Base-by-base conservation (phyloP, 1,140 invertebrate genomes). In the Andricus grossulariae region DNA sequence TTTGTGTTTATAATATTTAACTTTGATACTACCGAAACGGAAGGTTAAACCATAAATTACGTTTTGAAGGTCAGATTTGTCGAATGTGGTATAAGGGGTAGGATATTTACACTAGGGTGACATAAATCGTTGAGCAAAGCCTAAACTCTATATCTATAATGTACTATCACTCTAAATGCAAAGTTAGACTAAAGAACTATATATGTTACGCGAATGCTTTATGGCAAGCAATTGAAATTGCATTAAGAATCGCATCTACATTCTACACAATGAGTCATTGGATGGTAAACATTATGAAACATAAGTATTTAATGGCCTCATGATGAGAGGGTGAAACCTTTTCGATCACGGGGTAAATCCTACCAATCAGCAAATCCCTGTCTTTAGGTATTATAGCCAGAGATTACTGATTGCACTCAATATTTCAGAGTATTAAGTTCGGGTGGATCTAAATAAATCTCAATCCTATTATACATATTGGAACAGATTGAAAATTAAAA, bases 221-320 rank as follows among this genome's bases (percentile, higher is more conserved):
- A 21, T 57, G 25, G 19, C 55, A 21, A 57, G 55, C 18, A 21
- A 57, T 19, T 57, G 19, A 57, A 57, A 57, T 57, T 21, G 19
- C 19, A 57, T 57, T 21, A 7, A 45, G 6, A 11, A 45, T 11
- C 39, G 7, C 39, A 11, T 45, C 7, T 45, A 12, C 19, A 57
- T 21, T n/a, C 2, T 55, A 12, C 19, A 57, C 55, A 57, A 57
- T 57, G 55, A 21, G 25, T 18, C 55, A 21, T 57, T 25, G 21
- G 19, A 57, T 21, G 55, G 55, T 57, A 57, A 57, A 57, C 19
- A 57, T 57, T 32, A 57, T 25, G 21, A 25, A 57, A 57, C 55
- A 32, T 57, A 57, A 57, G 25, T 57, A 25, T 57, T 57, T 57
- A 57, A 57, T 32, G 10, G 12, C 52, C 25, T 57, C 19, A 13